Evolutionary conservation across 1,140 invertebrate species (phyloP), one percentile per base, ranked within the genome.

Genomic region (Panagrolaimus sp.): DNA sequence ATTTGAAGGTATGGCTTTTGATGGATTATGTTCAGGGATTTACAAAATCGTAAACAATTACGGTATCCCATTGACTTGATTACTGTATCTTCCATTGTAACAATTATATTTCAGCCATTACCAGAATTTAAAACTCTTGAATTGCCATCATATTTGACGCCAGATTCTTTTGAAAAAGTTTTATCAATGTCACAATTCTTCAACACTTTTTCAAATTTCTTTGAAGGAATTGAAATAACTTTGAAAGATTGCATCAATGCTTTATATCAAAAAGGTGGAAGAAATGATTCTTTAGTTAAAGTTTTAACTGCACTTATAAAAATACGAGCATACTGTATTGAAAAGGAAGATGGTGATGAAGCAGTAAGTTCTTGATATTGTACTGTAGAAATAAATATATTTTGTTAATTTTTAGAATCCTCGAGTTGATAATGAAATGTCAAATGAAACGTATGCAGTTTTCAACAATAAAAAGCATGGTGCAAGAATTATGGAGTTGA

Each of bases 381-480:
- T 32, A 48, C n/a, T n/a, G 65, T 17, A 64, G 2, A 4, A 3
- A 63, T n/a, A 70, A 5, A 24, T 58, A 67, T 10, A 9, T 75
- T 73, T 69, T 70, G 72, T 72, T 17, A 62, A 74, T 65, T 15
- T 74, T 38, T 9, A 43, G 9, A 74, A 76, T 12, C 32, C 55
- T 28, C 2, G 7, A 38, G 32, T 38, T 38, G 32, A 38, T 38
- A 46, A 71, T 0, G 43, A 74, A 24, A 66, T 75, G 72, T 55
- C 68, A 15, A 74, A 74, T 52, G 73, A 74, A 43, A 24, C 28
- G 21, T 15, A n/a, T 7, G 55, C 44, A 15, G 72, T 71, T 45
- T 71, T 75, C 21, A 73, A 74, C 58, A 47, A 74, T 75, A 45
- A 21, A 14, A 38, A 73, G 32, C 62, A 74, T 47, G 72, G 72